phyloP scores from a whole-genome alignment of 2,888 invertebrate species.

The Strigamia transsilvanica region DNA sequence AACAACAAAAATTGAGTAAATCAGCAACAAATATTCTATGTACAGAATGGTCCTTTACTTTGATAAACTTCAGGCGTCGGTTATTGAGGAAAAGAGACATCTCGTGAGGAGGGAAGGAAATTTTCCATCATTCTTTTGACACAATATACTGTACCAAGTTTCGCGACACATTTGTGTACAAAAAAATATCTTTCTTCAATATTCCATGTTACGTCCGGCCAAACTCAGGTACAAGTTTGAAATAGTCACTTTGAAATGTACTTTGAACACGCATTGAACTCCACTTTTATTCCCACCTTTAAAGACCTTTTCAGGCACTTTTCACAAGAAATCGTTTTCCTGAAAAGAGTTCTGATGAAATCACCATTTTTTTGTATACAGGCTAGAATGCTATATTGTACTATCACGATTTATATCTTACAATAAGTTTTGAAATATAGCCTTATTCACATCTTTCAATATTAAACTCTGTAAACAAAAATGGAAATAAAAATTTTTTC shows the following conservation, averaged over 20 bases:
- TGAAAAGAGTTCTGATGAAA: constrained; percentile 22
- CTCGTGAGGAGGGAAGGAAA: constrained; percentile 53
- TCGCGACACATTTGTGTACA: constrained; percentile 5
- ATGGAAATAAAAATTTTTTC: background rate
- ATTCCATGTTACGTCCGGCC: constrained; percentile 27
- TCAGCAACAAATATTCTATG: background rate
- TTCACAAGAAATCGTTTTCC: constrained; percentile 41
- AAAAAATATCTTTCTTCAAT: constrained; percentile 7
- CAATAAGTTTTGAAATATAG: background rate
- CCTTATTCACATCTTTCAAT: background rate
- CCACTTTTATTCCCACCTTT: background rate
- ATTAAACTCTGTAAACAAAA: background rate
- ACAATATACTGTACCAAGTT: background rate
- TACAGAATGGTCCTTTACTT: background rate
- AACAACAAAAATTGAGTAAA: background rate
- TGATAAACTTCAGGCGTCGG: constrained; percentile 48
- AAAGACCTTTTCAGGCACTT: constrained; percentile 31
- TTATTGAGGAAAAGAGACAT: constrained; percentile 54
- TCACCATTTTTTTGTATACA: constrained; percentile 10
- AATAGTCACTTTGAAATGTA: background rate
- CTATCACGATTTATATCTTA: constrained; percentile 11
- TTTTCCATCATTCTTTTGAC: constrained; percentile 51
- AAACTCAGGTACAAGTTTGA: constrained; percentile 29
- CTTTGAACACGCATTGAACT: constrained; percentile 7
- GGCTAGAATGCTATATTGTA: background rate